Base-by-base conservation (phyloP, 1,140 invertebrate genomes). In the Pseudomyrmex sp. region DNA sequence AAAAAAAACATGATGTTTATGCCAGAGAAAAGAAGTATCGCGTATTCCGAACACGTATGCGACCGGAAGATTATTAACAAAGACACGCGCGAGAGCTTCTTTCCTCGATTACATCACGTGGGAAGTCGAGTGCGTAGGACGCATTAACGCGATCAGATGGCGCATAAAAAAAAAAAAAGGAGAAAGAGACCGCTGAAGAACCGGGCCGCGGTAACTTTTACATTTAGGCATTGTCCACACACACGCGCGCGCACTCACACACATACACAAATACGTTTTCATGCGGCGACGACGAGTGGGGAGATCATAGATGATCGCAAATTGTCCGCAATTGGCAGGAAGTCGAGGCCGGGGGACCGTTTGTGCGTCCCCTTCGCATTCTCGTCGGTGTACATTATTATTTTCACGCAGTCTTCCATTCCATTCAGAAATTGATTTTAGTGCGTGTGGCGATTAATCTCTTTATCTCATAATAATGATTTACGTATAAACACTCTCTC, bases 311-410 rank as follows among this genome's bases (percentile, higher is more conserved):
- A 94, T 94, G 93, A 94, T 93, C 92, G 88, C 88, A 94, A 94
- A 94, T 94, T 94, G 92, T 85, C 90, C 90, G 92, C 91, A 94
- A 94, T 94, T 94, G 93, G 91, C 93, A 94, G 93, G 93, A 94
- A 94, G 93, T 93, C 91, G 87, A 84, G 84, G 85, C 85, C 77
- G 82, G 87, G 93, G 93, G 91, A 92, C 90, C 90, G 88, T 90
- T 91, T 85, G 83, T 89, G 88, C 87, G 91, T 90, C 89, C 35
- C 92, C 90, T 92, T 91, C 89, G 89, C 74, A 89, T 88, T 90
- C 90, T 89, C 88, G 90, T 90, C 88, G 86, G 70, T 86, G 84
- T 90, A 92, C 91, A 89, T 92, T 92, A 89, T 92, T 92, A 92
- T 80, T 80, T 80, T 80, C 66, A 69, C 66, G 88, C 75, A 88